Evolutionary conservation across 2,797 vertebrate genomes (phyloP), one percentile per base, ranked within the genome.

Genomic region (Sebastes matsubarae): DNA sequence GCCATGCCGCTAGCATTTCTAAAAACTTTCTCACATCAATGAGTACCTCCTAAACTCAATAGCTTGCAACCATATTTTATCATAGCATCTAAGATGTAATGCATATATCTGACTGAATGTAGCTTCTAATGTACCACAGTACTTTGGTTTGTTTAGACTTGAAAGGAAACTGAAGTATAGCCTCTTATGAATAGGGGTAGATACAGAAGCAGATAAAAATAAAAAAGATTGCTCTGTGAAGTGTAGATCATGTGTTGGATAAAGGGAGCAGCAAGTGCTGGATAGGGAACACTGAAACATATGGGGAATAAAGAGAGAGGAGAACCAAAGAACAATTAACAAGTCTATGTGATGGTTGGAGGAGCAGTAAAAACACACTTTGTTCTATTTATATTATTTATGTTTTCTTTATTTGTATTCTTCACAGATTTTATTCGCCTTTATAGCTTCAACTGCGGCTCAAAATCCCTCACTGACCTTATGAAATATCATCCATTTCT

Each of bases 311-410:
- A 46, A 68, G 42, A 73, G 18, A 52, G n/a, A n/a, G 10, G 20
- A 81, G 27, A 78, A 52, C 46, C 46, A 52, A 80, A 75, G 30
- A 82, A 84, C 61, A 73, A 85, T 80, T 81, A 87, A 58, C 7
- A 74, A 74, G 52, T 81, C 73, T 83, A 12, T 64, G 57, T 72
- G 42, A 81, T 80, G 42, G 42, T 74, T 81, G 32, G 65, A 78
- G 64, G 60, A 82, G 81, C 71, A 77, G 5, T 75, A 58, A 80
- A 83, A 68, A 88, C 27, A 78, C 50, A 75, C 76, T 68, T 77
- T 83, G 77, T 84, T 88, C 81, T 74, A 78, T 81, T 79, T 71
- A 75, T 79, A 82, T 80, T 70, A 67, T 87, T 84, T 72, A 58
- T 70, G 55, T 61, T 82, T 86, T 75, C 24, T 70, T 71, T 32